phyloP scores from a whole-genome alignment of 2,888 invertebrate genomes.

The Andrena hattorfiana region DNA sequence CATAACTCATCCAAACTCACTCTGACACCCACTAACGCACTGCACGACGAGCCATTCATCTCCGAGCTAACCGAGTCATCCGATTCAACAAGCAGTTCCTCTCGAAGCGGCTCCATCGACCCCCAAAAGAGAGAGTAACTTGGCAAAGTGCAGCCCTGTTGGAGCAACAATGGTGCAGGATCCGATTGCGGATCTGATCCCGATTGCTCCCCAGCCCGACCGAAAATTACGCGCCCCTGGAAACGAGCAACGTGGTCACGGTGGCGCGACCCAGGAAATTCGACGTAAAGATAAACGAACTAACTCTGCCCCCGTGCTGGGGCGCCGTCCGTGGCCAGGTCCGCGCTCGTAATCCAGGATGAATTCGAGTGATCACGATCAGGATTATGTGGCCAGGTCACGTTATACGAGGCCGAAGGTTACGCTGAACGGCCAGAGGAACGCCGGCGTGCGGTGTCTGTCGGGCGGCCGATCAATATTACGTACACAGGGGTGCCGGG shows the following conservation, averaged over 20 bases:
- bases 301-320: conserved; percentile 1
- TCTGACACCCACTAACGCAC: no score
- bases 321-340: conserved; percentile 8
- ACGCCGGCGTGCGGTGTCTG: conserved; percentile 33
- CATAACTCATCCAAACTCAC: no score
- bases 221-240: conserved; percentile 2
- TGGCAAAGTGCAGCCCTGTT: neutral
- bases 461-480: conserved; percentile 68
- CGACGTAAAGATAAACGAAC: conserved; percentile 44
- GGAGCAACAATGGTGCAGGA: conserved; percentile 1
- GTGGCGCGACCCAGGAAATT: conserved; percentile 3
- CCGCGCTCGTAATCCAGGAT: conserved; percentile 44
- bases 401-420: conserved; percentile 64
- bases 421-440: conserved; percentile 43
- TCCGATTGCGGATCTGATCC: conserved; percentile 10
- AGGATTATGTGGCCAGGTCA: conserved; percentile 62
- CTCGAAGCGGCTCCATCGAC: no score
- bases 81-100: no score
- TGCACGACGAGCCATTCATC: no score
- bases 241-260: conserved; percentile 6
- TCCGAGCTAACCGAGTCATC: no score
- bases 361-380: conserved; percentile 57
- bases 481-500: conserved; percentile 40
- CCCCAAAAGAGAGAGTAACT: no score
- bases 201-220: neutral